Evolutionary conservation across 2,888 invertebrate species (phyloP), one percentile per base, ranked within the genome.

Genomic region (Lomographa bimaculata): DNA sequence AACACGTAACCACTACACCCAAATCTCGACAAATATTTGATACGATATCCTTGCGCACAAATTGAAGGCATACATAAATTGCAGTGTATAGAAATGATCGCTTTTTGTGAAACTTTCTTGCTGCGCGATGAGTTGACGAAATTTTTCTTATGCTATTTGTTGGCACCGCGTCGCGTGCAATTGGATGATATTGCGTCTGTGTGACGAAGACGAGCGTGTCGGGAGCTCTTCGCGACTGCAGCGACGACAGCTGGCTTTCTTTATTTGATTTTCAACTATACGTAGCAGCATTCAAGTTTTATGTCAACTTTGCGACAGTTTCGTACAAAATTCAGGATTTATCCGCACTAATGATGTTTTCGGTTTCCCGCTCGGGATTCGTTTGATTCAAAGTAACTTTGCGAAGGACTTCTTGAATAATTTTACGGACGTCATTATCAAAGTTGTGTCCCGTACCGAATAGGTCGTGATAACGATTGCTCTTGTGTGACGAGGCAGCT

Each of bases 221-320:
- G 60, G 49, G 59, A 61, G 65, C 64, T 71, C 65, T 72, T 77
- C 61, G 69, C 69, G 60, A 77, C 64, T 82, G 79, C 73, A 74
- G 51, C 58, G 71, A 60, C 76, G 72, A 70, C 82, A 81, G 75
- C 81, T 82, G 80, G 64, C 58, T 56, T 65, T 64, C 73, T 76
- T 79, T 81, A 84, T 85, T 82, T 80, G 79, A 83, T 79, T 80
- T 79, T 63, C 75, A 71, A 77, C 71, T 72, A 63, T 71, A 66
- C 67, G 57, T 58, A 64, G 64, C 52, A 69, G 61, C 62, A 64
- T 71, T 71, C 57, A 59, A 77, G 67, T 78, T 77, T 76, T 74
- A 73, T 74, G 63, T 66, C 60, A 63, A 62, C 54, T 55, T 52
- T 46, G 55, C 57, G 55, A 64, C 55, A 57, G 51, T 60, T 64